Evolutionary conservation across 2,797 vertebrate species (phyloP).

Genomic region (Crenuchus spilurus): DNA sequence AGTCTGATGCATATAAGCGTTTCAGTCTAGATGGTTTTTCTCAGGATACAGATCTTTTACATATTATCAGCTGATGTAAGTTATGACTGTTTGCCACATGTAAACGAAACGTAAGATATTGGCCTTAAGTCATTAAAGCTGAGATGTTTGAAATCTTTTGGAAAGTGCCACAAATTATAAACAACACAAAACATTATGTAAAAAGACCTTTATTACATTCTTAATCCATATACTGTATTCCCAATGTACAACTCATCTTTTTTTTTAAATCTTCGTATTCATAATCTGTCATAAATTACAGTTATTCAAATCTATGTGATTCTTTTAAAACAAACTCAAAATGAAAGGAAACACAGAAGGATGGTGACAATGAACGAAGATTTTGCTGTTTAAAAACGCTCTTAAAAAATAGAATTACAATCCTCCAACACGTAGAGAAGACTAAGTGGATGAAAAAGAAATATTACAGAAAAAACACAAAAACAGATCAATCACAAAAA

Average conservation of each 20-base stretch:
- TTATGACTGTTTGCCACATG: too few relatives aligned
- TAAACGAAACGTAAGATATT: too few relatives aligned
- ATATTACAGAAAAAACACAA: slow-evolving; percentile 63
- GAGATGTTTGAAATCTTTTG: background rate
- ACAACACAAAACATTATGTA: slow-evolving; percentile 60
- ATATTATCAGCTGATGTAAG: too few relatives aligned
- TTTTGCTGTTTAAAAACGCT: slow-evolving; percentile 77
- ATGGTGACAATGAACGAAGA: slow-evolving; percentile 74
- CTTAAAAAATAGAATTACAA: slow-evolving; percentile 90
- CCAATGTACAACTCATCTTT: slow-evolving; percentile 76
- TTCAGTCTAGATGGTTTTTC: too few relatives aligned
- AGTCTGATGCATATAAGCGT: too few relatives aligned
- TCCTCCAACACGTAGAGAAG: slow-evolving; percentile 81
- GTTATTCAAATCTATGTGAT: slow-evolving; percentile 82
- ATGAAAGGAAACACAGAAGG: slow-evolving; percentile 65
- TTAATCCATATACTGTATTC: slow-evolving; percentile 79
- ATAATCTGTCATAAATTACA: slow-evolving; percentile 84
- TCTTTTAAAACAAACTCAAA: slow-evolving; percentile 74
- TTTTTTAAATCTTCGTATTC: slow-evolving; percentile 71
- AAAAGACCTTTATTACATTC: slow-evolving; percentile 85
- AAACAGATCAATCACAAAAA: slow-evolving; percentile 74
- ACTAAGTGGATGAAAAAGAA: slow-evolving; percentile 65
- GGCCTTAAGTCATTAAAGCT: background rate
- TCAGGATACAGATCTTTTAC: too few relatives aligned
- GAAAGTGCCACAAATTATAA: background rate